A percentile compares a stretch with the other conserved stretches of the same genome.
Conservation (phyloP, 2,797 vertebrate species). For the Chrysocyon brachyurus region DNA sequence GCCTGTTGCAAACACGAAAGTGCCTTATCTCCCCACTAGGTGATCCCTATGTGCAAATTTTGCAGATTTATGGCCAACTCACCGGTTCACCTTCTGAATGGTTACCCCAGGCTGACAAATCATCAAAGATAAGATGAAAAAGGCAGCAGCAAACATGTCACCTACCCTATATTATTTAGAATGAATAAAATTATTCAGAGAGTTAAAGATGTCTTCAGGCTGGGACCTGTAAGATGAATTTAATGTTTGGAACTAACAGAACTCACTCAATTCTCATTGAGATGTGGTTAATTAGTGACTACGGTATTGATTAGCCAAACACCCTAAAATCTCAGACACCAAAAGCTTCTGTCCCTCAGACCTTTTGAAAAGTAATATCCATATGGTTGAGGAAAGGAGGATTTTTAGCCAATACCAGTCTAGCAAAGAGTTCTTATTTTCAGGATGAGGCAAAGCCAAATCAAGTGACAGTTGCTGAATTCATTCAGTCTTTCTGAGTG, state of each 20-base stretch:
- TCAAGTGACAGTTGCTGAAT: not conserved
- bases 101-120: not conserved
- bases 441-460: constrained; percentile 5
- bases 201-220: not conserved
- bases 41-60: not conserved
- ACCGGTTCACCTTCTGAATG: constrained; percentile 78
- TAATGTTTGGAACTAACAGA: constrained; percentile 48
- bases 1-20: not conserved
- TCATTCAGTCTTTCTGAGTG: not conserved
- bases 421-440: constrained; percentile 48
- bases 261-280: constrained; percentile 62
- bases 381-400: constrained; percentile 63
- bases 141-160: constrained; percentile 79
- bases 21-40: not conserved
- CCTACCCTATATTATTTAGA: constrained; percentile 67
- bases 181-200: constrained; percentile 37
- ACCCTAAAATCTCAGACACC: constrained; percentile 25
- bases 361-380: constrained; percentile 79
- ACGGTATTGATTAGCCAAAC: constrained; percentile 73
- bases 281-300: constrained; percentile 87
- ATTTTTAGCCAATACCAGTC: constrained; percentile 67
- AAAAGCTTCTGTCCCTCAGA: constrained; percentile 68
- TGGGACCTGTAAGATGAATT: not conserved
- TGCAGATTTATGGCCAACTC: constrained; percentile 65
- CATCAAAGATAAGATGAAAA: constrained; percentile 62